These are phyloP conservation scores for Planiliza haematocheilus DNA, from an alignment of 2,113 vertebrate genomes.

Conservation along the genomic window DNA sequence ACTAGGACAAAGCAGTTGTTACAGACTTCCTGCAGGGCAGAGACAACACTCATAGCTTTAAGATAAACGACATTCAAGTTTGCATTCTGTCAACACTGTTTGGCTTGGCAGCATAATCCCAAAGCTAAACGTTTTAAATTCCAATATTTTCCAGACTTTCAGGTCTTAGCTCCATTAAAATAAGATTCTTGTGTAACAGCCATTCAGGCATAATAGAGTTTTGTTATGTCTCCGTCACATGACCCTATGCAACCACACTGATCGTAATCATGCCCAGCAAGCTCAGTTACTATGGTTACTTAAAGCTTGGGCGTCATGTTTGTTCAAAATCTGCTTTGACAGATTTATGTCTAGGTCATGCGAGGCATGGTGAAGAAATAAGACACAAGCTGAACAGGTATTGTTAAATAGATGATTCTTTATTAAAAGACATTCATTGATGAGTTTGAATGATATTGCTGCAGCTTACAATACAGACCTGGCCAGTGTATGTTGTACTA, in stretches of 20 bases:
- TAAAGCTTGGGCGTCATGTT: constrained; percentile 35
- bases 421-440: constrained; percentile 76
- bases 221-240: constrained; percentile 48
- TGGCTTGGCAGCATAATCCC: background rate
- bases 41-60: background rate
- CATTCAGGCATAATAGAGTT: constrained; percentile 24
- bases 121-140: background rate
- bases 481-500: constrained; percentile 28
- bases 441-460: constrained; percentile 68
- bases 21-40: constrained; percentile 19
- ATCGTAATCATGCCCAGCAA: constrained; percentile 37
- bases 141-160: background rate
- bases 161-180: constrained; percentile 4
- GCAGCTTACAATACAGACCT: constrained; percentile 63
- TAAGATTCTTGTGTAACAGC: background rate
- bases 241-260: constrained; percentile 23
- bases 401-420: constrained; percentile 76
- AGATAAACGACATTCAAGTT: too few species aligned
- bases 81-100: too few species aligned
- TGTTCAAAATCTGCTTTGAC: constrained; percentile 14
- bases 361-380: background rate
- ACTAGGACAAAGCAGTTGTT: constrained; percentile 36
- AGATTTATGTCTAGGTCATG: background rate
- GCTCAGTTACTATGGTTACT: constrained; percentile 48
- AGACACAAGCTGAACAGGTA: constrained; percentile 19